Percentiles rank a stretch among this genome's conserved stretches.
Evolutionary conservation across 2,113 vertebrate species (phyloP).

Genomic region (Silurus meridionalis): DNA sequence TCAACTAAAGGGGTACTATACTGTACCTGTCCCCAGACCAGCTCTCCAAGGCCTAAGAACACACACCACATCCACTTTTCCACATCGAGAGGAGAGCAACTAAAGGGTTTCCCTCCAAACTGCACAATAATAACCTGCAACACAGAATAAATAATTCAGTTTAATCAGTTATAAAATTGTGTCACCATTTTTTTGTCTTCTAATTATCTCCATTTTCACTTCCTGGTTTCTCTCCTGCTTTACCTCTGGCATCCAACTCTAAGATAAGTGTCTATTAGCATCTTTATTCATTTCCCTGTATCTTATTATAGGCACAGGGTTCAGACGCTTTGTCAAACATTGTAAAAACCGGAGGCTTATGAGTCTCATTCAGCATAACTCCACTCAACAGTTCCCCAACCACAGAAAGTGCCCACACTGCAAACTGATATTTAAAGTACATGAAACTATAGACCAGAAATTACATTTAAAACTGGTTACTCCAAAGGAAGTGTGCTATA

Average conservation of each 20-base stretch:
- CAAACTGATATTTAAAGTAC: not conserved
- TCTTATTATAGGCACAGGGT: not conserved
- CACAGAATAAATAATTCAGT: not conserved
- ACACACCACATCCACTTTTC: constrained; percentile 99
- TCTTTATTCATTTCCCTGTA: not conserved
- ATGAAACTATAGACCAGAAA: not conserved
- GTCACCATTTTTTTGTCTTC: not conserved
- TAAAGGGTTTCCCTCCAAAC: constrained; percentile 97
- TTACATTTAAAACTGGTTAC: not conserved
- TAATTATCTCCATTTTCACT: not conserved
- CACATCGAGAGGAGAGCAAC: constrained; percentile 88
- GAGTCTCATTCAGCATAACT: not conserved
- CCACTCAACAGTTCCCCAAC: not conserved
- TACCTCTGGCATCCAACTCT: not conserved
- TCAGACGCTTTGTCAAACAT: not conserved
- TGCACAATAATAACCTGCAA: constrained; percentile 93
- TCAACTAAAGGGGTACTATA: constrained; percentile 48
- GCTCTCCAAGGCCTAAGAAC: constrained; percentile 94
- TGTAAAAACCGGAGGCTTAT: not conserved
- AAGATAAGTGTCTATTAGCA: not conserved
- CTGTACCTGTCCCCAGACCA: constrained; percentile 97
- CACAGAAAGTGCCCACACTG: not conserved
- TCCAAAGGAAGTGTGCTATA: not conserved
- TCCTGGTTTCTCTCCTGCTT: not conserved
- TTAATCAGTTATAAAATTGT: too few species aligned